A percentile compares a stretch with the other conserved stretches of the same genome.
Evolutionary conservation across 2,888 invertebrate species (phyloP).

Genomic region (Aporophyla nigra): DNA sequence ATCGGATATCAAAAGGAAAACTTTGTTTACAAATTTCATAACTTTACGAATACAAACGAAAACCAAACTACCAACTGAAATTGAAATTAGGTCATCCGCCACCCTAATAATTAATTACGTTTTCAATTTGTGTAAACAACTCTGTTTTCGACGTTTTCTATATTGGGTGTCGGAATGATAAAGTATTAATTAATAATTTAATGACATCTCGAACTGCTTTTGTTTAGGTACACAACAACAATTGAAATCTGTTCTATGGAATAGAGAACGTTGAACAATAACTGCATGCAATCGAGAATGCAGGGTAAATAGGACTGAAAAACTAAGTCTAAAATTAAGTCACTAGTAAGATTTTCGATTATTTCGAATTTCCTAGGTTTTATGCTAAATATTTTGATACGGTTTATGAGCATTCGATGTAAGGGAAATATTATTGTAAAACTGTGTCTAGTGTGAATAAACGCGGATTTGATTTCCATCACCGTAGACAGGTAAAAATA

Average conservation of each 20-base stretch:
- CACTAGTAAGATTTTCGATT: not conserved
- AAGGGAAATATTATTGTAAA: no score
- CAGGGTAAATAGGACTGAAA: not conserved
- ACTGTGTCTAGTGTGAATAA: no score
- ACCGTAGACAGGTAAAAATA: not conserved
- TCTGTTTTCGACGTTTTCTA: conserved; percentile 32
- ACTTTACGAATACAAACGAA: not conserved
- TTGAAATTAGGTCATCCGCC: not conserved
- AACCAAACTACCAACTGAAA: not conserved
- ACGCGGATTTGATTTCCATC: no score
- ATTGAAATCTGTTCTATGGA: not conserved
- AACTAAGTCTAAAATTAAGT: not conserved
- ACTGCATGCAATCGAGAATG: not conserved
- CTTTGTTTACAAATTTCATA: no score
- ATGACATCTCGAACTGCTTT: not conserved
- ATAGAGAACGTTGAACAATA: not conserved
- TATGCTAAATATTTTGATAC: no score
- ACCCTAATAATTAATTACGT: conserved; percentile 10
- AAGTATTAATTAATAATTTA: conserved; percentile 7
- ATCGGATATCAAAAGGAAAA: no score
- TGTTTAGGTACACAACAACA: not conserved
- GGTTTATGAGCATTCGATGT: no score
- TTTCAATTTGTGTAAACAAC: conserved; percentile 12
- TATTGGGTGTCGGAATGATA: not conserved
- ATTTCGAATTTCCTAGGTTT: not conserved